A percentile compares a stretch with the other conserved stretches of the same genome.
phyloP scores from a whole-genome alignment of 2,797 vertebrate species.

The Molossus molossus region DNA sequence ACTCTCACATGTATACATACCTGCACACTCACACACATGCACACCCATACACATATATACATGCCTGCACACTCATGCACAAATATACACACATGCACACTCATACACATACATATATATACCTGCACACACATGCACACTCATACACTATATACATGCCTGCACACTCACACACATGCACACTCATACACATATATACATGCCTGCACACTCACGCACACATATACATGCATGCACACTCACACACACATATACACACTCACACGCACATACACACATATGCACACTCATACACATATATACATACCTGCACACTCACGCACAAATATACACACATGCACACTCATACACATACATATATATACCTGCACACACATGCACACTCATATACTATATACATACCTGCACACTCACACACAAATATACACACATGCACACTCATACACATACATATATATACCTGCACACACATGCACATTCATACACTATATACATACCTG shows the following conservation, averaged over 20 bases:
- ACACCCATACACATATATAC: neutral
- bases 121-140: neutral
- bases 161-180: neutral
- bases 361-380: too few species aligned
- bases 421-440: neutral
- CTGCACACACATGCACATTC: neutral
- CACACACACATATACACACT: neutral
- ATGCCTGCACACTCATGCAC: neutral
- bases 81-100: neutral
- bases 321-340: neutral
- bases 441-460: neutral
- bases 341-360: neutral
- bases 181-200: neutral
- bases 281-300: neutral
- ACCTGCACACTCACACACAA: neutral
- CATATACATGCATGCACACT: neutral
- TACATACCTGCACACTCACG: neutral
- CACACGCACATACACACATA: accelerated
- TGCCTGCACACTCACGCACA: neutral
- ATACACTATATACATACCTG: neutral
- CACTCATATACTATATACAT: neutral
- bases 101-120: neutral
- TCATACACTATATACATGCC: neutral
- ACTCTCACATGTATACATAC: neutral
- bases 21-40: neutral